A percentile compares a stretch with the other conserved stretches of the same genome.
phyloP scores from a whole-genome alignment of 2,797 vertebrate genomes.

The Triplophysa yarkandensis region DNA sequence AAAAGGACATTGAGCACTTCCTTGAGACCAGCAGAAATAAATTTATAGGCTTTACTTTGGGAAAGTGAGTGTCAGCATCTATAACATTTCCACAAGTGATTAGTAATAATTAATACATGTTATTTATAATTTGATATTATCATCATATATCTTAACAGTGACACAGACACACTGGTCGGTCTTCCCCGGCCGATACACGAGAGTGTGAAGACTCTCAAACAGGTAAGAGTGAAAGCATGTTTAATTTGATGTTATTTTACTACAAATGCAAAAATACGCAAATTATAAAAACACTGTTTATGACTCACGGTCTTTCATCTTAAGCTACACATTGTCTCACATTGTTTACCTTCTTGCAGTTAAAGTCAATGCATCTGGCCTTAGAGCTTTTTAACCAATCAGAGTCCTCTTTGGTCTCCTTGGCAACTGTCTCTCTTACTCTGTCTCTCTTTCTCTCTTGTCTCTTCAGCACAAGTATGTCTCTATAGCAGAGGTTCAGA shows the following conservation, averaged over 20 bases:
- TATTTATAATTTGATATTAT: not conserved
- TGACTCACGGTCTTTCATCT: not conserved
- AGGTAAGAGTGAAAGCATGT: conserved; percentile 72
- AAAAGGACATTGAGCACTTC: conserved; percentile 97
- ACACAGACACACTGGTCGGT: conserved; percentile 93
- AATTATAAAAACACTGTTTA: no score
- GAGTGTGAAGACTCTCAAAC: conserved; percentile 95
- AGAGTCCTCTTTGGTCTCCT: conserved; percentile 22
- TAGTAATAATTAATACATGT: not conserved
- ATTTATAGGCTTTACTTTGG: conserved; percentile 96
- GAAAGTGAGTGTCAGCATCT: conserved; percentile 82
- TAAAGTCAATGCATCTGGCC: not conserved
- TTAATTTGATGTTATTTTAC: not conserved
- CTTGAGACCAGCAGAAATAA: conserved; percentile 95
- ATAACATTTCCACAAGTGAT: not conserved
- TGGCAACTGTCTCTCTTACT: conserved; percentile 30
- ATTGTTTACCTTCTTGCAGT: not conserved
- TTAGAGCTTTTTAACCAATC: conserved; percentile 18
- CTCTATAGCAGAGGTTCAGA: conserved; percentile 91
- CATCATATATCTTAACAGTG: conserved; percentile 70
- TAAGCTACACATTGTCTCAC: not conserved
- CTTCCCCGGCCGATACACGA: conserved; percentile 94
- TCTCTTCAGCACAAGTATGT: conserved; percentile 89
- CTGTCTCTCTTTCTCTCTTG: conserved; percentile 20
- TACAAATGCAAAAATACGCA: no score